A percentile compares a stretch with the other conserved stretches of the same genome.
Conservation (phyloP, 2,797 vertebrate genomes). For the Characodon lateralis region DNA sequence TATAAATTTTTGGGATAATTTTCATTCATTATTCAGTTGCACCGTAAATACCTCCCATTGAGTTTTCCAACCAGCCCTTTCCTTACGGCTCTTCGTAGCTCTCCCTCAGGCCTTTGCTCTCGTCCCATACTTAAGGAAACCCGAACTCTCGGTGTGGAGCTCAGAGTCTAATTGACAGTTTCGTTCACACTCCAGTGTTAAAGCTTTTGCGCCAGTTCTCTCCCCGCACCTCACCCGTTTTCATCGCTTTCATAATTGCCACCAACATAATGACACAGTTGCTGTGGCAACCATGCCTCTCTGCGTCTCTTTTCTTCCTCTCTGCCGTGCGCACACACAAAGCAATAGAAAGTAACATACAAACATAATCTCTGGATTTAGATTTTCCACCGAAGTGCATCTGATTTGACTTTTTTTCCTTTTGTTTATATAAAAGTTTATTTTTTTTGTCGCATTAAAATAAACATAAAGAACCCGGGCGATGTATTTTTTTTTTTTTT, state of each 20-base stretch:
- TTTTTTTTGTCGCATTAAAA: too few relatives aligned
- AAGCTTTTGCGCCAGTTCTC: conserved; percentile 70
- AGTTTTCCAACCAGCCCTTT: neutral
- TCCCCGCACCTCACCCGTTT: conserved; percentile 72
- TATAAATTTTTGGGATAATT: neutral
- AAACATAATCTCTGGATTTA: conserved; percentile 33
- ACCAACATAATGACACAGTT: conserved; percentile 87
- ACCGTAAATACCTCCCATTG: neutral
- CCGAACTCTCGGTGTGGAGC: conserved; percentile 36
- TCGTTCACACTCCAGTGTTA: conserved; percentile 66
- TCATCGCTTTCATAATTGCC: conserved; percentile 83
- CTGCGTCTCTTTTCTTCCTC: conserved; percentile 32
- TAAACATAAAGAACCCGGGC: too few relatives aligned
- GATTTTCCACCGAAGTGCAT: conserved; percentile 36
- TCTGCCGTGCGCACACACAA: conserved; percentile 19
- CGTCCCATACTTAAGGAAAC: conserved; percentile 33
- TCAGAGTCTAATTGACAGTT: conserved; percentile 69
- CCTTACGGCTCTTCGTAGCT: neutral
- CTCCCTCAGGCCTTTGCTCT: conserved; percentile 1
- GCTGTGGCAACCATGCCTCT: conserved; percentile 81
- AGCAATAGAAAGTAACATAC: conserved; percentile 14
- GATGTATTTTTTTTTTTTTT: too few relatives aligned
- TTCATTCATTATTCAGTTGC: neutral
- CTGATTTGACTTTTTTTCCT: conserved; percentile 13
- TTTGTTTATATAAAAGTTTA: neutral